phyloP scores from a whole-genome alignment of 2,113 vertebrate species.

The Apeltes quadracus region DNA sequence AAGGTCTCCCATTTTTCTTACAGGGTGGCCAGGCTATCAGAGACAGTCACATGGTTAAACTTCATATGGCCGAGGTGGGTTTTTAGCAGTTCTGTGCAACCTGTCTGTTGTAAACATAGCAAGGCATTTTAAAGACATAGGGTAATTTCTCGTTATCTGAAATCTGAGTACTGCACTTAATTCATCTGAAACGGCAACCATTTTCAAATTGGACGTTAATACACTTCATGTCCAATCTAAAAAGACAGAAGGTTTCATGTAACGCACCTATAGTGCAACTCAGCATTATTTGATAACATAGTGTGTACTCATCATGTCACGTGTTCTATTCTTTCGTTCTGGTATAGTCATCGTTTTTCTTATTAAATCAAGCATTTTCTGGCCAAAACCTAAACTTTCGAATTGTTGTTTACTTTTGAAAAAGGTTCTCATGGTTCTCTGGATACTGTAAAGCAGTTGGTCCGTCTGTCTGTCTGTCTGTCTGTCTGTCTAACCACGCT shows the following conservation, averaged over 20 bases:
- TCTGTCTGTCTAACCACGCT: conserved; percentile 23
- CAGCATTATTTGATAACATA: background rate
- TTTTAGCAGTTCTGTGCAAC: background rate
- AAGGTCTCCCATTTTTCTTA: conserved; percentile 15
- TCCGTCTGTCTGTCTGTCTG: too few species aligned
- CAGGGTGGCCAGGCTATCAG: background rate
- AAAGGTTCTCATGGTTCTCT: background rate
- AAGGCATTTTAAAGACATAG: too few species aligned
- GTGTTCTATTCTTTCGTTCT: background rate
- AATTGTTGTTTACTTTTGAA: background rate
- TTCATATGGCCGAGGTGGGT: background rate
- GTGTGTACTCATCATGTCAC: background rate
- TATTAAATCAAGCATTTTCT: background rate
- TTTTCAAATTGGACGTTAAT: background rate
- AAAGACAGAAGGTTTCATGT: background rate
- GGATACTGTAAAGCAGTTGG: conserved; percentile 10
- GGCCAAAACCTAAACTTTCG: conserved; percentile 1
- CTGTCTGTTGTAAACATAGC: background rate
- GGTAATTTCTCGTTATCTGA: too few species aligned
- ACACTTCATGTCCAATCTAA: background rate
- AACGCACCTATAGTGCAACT: background rate
- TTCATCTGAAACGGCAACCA: background rate
- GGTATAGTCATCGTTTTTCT: background rate
- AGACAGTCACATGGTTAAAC: conserved; percentile 8
- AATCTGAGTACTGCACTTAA: background rate